phyloP scores from a whole-genome alignment of 2,888 invertebrate genomes.

The Cecidostiba fungosa region DNA sequence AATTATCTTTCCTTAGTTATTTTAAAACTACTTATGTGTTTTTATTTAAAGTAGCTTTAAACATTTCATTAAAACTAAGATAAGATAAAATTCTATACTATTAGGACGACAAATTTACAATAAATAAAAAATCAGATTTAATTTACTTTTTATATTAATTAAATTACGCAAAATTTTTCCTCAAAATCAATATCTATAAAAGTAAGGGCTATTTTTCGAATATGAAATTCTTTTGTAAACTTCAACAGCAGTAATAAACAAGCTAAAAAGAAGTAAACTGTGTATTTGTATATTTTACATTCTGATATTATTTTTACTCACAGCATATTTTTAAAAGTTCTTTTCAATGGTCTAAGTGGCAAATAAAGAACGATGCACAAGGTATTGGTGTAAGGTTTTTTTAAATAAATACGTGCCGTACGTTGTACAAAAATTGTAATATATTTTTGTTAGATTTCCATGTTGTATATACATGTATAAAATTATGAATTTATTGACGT shows the following conservation, averaged over 20 bases:
- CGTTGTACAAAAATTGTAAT: no score
- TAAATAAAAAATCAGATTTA: background rate
- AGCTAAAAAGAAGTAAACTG: background rate
- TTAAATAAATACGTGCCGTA: no score
- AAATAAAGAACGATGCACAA: no score
- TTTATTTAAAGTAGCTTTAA: constrained; percentile 3
- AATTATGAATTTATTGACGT: no score
- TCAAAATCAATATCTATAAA: background rate
- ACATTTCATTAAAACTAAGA: background rate
- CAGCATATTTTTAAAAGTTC: no score
- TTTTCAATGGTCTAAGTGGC: no score
- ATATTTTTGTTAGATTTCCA: no score
- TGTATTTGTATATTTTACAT: background rate
- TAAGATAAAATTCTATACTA: background rate
- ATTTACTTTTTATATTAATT: background rate
- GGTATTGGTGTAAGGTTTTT: no score
- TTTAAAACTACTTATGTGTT: constrained; percentile 8
- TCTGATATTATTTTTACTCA: background rate
- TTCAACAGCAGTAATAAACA: background rate
- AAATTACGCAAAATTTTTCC: background rate
- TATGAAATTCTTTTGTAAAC: background rate
- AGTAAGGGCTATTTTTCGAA: background rate
- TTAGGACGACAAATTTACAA: background rate
- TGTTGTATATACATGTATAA: no score
- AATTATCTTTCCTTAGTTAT: constrained; percentile 8